Base-by-base conservation (phyloP, 2,113 vertebrate genomes). In the Strix uralensis region DNA sequence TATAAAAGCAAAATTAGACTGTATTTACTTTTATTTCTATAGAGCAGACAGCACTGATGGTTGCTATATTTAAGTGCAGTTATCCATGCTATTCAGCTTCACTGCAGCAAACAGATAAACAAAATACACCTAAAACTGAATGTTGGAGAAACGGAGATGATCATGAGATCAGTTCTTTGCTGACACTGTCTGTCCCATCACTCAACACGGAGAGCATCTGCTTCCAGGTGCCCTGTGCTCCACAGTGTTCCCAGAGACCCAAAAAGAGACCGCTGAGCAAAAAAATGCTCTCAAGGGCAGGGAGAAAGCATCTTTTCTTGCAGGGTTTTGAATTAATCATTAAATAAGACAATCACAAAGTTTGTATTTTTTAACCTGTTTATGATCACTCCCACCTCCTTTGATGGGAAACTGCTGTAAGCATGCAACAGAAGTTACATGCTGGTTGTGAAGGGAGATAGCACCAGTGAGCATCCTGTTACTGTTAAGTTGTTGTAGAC, bases 401-500 rank as follows among this genome's bases (percentile, higher is more conserved):
- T 34, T 10, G 34, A 19, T 21, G n/a, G 7, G 67, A 36, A 73
- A 2, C 6, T 46, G 38, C 62, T 7, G 10, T 2, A 18, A 34
- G 69, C 16, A 6, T 0, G 4, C 5, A 74, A 51, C 27, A 78
- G 69, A 18, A 91, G 34, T n/a, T 8, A 32, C 40, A 5, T 0
- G 1, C 72, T 63, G 72, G 30, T 2, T 58, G 47, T 18, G 22
- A 26, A 8, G 26, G 63, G 47, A 63, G 52, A 34, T n/a, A 38
- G 47, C 58, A n/a, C 47, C 30, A 9, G 4, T 0, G 4, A 46
- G 7, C 55, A 69, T 12, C 13, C 42, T 29, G 5, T 7, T 89
- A 11, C n/a, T 46, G 22, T 3, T 40, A 18, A 46, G 52, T 7
- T 84, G 32, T 16, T 27, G 36, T 26, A 59, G 54, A 5, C 7